phyloP scores from a whole-genome alignment of 2,888 invertebrate species.

The Callinectes sapidus region DNA sequence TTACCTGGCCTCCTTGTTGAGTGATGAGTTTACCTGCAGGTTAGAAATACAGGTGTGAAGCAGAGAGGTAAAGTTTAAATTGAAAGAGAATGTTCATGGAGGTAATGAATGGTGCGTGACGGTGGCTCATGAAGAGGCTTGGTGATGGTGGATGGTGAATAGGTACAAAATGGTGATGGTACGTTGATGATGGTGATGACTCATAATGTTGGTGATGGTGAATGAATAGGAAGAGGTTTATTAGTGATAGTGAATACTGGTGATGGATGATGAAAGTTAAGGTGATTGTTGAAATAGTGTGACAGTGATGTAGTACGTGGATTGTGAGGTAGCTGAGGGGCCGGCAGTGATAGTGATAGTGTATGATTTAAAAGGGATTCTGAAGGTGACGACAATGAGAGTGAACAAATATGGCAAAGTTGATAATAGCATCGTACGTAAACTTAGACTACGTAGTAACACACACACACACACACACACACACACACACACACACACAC shows the following conservation, averaged over 20 bases:
- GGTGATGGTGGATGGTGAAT: not conserved
- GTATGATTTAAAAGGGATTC: too few relatives aligned
- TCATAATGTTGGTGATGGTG: not conserved
- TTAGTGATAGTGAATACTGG: not conserved
- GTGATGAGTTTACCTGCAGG: too few relatives aligned
- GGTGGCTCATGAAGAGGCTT: not conserved
- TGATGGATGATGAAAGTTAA: not conserved
- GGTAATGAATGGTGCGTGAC: not conserved
- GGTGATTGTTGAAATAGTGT: not conserved
- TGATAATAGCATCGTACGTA: too few relatives aligned
- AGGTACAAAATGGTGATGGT: not conserved
- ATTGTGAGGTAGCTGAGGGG: too few relatives aligned
- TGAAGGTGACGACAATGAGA: not conserved
- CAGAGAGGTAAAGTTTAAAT: too few relatives aligned
- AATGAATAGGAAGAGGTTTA: not conserved
- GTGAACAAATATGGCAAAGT: not conserved
- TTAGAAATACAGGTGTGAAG: too few relatives aligned
- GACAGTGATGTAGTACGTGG: too few relatives aligned
- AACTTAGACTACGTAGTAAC: not conserved
- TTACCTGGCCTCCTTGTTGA: too few relatives aligned
- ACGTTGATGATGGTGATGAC: not conserved
- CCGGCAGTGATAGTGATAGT: not conserved
- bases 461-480: constrained; percentile 3
- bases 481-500: constrained; percentile 1
- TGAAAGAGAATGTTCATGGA: not conserved